phyloP scores from a whole-genome alignment of 1,140 invertebrate genomes.

The Neodiprion fabricii region DNA sequence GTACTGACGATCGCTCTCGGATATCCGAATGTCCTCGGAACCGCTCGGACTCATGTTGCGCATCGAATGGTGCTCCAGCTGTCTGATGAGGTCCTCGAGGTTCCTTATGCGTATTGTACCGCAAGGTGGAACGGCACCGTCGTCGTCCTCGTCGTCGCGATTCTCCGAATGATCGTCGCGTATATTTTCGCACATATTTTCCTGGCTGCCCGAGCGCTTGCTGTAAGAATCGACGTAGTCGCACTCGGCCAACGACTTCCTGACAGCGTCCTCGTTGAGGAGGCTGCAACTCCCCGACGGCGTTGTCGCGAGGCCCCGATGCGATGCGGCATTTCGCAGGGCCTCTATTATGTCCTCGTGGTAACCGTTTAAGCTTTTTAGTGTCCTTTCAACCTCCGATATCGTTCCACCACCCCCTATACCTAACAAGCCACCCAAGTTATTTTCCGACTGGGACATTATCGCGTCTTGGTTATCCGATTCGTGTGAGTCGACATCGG shows the following conservation, averaged over 20 bases:
- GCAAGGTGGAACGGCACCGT: conserved; percentile 71
- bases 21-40: conserved; percentile 90
- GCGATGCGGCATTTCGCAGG: conserved; percentile 78
- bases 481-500: conserved; percentile 69
- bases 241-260: conserved; percentile 73
- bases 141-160: conserved; percentile 72
- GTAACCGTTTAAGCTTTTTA: conserved; percentile 90
- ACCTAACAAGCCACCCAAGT: conserved; percentile 60
- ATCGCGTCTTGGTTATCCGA: conserved; percentile 72
- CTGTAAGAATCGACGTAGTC: conserved; percentile 65
- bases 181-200: conserved; percentile 71
- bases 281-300: conserved; percentile 67
- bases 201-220: conserved; percentile 68
- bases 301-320: conserved; percentile 67
- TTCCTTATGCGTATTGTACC: conserved; percentile 85
- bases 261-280: conserved; percentile 68
- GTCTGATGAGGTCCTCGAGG: conserved; percentile 88
- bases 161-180: conserved; percentile 49
- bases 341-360: conserved; percentile 92
- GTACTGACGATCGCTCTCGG: conserved; percentile 88
- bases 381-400: conserved; percentile 80
- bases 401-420: conserved; percentile 66
- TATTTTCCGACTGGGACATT: conserved; percentile 73
- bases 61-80: conserved; percentile 86
- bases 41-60: conserved; percentile 89